A percentile compares a stretch with the other conserved stretches of the same genome.
phyloP scores from a whole-genome alignment of 2,797 vertebrate genomes.

The Tapirus indicus region DNA sequence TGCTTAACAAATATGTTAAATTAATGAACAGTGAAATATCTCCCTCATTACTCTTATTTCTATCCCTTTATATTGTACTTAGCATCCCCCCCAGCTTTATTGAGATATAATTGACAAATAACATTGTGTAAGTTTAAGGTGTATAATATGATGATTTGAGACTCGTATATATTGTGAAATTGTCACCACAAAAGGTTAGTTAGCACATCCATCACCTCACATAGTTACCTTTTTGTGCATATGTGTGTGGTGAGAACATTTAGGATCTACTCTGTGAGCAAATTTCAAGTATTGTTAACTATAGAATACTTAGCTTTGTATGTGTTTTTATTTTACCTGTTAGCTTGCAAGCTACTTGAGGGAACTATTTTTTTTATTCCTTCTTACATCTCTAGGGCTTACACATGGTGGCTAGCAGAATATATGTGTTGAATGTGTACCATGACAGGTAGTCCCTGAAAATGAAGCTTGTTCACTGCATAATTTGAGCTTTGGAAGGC shows the following conservation, averaged over 20 bases:
- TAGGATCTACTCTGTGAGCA: neutral
- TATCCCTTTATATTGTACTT: neutral
- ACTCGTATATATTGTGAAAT: neutral
- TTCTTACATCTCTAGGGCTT: neutral
- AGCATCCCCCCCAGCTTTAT: neutral
- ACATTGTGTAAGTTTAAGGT: neutral
- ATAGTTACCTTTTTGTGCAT: neutral
- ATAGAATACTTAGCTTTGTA: neutral
- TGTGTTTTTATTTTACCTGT: constrained; percentile 45
- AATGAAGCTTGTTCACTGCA: neutral
- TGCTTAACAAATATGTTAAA: neutral
- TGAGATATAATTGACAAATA: neutral
- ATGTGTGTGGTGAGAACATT: neutral
- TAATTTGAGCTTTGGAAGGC: neutral
- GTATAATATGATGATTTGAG: neutral
- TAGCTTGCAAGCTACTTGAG: neutral
- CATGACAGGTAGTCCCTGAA: neutral
- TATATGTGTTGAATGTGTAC: neutral
- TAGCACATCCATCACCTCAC: neutral
- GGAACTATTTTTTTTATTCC: neutral
- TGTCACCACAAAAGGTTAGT: neutral
- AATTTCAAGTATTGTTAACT: neutral
- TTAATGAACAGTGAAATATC: neutral
- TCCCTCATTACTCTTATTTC: neutral
- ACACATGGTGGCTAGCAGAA: neutral